Evolutionary conservation across 2,888 invertebrate species (phyloP), one percentile per base, ranked within the genome.

Genomic region (Luperina nickerlii): DNA sequence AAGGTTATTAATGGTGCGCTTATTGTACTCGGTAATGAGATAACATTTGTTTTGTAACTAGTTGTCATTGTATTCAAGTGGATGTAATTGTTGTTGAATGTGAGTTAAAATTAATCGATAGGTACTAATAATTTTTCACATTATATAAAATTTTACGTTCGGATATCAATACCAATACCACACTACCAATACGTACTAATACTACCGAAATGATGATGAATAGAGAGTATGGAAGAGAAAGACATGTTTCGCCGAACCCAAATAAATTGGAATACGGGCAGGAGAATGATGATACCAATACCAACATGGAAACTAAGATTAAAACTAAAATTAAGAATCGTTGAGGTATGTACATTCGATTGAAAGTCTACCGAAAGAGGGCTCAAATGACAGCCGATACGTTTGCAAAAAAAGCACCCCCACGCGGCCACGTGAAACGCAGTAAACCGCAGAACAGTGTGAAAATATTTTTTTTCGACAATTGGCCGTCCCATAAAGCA

Each of bases 11-110:
- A 95, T 96, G 94, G 93, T 93, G 76, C 91, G 89, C 92, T 94
- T 92, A 94, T 95, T 95, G 94, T 94, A 90, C 81, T 88, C 91
- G 89, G 91, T 95, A 95, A 95, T 95, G 94, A 94, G 94, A 92
- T 90, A 88, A 90, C 90, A 91, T 93, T 92, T 93, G 91, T 91
- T 90, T 89, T 88, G 83, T 86, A 78, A 83, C 81, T 81, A 82
- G 78, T 84, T 82, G 80, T 83, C 79, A 70, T 69, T 79, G 66
- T 75, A 63, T 72, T 82, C 15, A 80, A 75, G 75, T 70, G 38
- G 42, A 68, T 70, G 63, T 51, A 32, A 74, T 81, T 75, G 51
- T 42, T 60, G 38, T 48, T 73, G 68, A 70, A 72, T 9, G 24
- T 62, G n/a, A 2, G 15, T 15, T 18, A n/a, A 48, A 70, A 69